These are phyloP conservation scores for Antennarius maculatus DNA, from an alignment of 2,797 vertebrate genomes.

Conservation along the genomic window DNA sequence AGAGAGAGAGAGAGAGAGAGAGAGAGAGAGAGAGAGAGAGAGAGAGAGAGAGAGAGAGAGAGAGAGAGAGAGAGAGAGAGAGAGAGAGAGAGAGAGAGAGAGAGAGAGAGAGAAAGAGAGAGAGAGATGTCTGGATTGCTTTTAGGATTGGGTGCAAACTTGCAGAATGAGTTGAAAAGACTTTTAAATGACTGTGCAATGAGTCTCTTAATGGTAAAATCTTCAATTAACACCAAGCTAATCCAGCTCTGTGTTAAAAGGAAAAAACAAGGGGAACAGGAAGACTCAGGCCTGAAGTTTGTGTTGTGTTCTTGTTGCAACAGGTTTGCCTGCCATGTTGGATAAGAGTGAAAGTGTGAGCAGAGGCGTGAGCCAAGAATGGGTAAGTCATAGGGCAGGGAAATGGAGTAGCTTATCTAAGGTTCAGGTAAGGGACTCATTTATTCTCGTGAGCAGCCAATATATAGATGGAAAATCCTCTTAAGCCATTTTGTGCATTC, in stretches of 20 bases:
- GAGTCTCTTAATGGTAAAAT: constrained; percentile 2
- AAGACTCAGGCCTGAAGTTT: constrained; percentile 13
- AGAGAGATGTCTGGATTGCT: constrained; percentile 10
- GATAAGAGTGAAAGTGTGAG: constrained; percentile 16
- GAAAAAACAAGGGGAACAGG: constrained; percentile 19
- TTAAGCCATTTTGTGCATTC: constrained; percentile 31
- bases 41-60: not conserved
- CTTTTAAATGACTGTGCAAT: constrained; percentile 4
- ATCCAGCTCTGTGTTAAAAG: not conserved
- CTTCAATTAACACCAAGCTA: constrained; percentile 33
- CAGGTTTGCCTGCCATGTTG: constrained; percentile 37
- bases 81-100: constrained; percentile 10
- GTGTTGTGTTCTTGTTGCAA: constrained; percentile 42
- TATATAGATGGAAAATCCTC: constrained; percentile 35
- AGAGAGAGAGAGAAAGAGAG: constrained; percentile 4
- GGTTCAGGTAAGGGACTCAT: constrained; percentile 47
- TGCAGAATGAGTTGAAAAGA: not conserved
- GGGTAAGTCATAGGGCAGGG: constrained; percentile 40
- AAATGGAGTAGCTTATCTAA: constrained; percentile 41
- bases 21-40: constrained; percentile 9
- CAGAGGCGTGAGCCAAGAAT: constrained; percentile 40
- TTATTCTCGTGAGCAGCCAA: constrained; percentile 34
- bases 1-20: constrained; percentile 15
- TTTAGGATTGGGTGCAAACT: constrained; percentile 52
- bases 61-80: constrained; percentile 11